Conservation (phyloP, 1,140 invertebrate species). For the Cotesia chilonis region DNA sequence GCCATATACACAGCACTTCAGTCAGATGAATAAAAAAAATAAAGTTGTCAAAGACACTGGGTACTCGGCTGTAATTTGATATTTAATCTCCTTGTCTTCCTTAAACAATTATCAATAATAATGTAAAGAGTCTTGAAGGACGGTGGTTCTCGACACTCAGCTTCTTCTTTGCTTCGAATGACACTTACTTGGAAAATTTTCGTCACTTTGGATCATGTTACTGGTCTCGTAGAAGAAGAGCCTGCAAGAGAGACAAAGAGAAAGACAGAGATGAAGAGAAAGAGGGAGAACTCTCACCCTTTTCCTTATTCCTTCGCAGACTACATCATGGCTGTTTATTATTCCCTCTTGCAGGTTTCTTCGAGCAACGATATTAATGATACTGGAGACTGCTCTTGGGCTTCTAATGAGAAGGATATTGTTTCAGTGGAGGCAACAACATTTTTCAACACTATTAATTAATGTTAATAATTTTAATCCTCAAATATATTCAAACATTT, state of each 20-base stretch:
- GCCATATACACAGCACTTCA: conserved; percentile 18
- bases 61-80: conserved; percentile 19
- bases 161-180: conserved; percentile 54
- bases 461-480: conserved; percentile 13
- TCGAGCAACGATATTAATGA: conserved; percentile 33
- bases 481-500: background rate
- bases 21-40: background rate
- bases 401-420: conserved; percentile 33
- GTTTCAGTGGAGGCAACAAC: conserved; percentile 11
- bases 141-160: conserved; percentile 35
- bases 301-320: conserved; percentile 20
- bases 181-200: conserved; percentile 40
- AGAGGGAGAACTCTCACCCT: background rate
- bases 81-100: conserved; percentile 32
- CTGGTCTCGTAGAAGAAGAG: conserved; percentile 29
- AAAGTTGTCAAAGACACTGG: conserved; percentile 25
- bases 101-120: conserved; percentile 46
- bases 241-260: too few species aligned
- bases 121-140: conserved; percentile 33
- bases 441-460: conserved; percentile 12
- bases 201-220: conserved; percentile 49
- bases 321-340: conserved; percentile 46
- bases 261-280: too few species aligned
- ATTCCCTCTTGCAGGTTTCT: conserved; percentile 46
- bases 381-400: conserved; percentile 22